Base-by-base conservation (phyloP, 2,888 invertebrate species). In the Drosophila cracens region DNA sequence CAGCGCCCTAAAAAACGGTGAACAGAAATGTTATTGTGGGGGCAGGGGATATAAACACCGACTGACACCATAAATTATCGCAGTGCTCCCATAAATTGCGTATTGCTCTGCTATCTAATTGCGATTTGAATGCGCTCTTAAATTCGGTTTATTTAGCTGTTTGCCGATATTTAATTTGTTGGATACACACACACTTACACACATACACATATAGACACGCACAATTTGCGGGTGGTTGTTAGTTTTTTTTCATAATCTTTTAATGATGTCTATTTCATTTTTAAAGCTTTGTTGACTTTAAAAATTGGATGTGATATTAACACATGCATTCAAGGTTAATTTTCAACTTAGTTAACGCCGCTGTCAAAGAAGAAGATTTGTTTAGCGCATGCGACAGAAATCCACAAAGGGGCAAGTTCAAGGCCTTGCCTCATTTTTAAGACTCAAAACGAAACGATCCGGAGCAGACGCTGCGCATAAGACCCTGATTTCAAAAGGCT, bases 11-110 rank as follows among this genome's bases (percentile, higher is more conserved):
- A 52, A 52, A 48, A 61, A 40, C 21, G 34, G 25, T 52, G 48
- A 29, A 58, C 27, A 53, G 27, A 62, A 46, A 62, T 38, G 33
- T 18, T 73, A 10, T 46, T 25, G 13, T 4, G n/a, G 16, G 10
- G 21, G 8, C 0, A 7, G 27, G 40, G 57, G 40, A 53, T 61
- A 52, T 67, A 69, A 73, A 75, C 69, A 67, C 29, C 46, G 40
- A 59, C 75, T 53, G 78, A 67, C 66, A 63, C 69, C 59, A 82
- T 81, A 81, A 75, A 79, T 60, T 71, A 74, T 73, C 65, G 80
- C 61, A 34, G 46, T 36, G 56, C 11, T 62, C 29, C n/a, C n/a
- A 48, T 56, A 68, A 62, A 52, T 58, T 53, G 43, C 59, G 21
- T 58, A 38, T 38, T 61, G 57, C 60, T 49, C 33, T 46, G 53